These are phyloP conservation scores for Temnothorax longispinosus DNA, from an alignment of 1,140 invertebrate genomes.

Conservation along the genomic window DNA sequence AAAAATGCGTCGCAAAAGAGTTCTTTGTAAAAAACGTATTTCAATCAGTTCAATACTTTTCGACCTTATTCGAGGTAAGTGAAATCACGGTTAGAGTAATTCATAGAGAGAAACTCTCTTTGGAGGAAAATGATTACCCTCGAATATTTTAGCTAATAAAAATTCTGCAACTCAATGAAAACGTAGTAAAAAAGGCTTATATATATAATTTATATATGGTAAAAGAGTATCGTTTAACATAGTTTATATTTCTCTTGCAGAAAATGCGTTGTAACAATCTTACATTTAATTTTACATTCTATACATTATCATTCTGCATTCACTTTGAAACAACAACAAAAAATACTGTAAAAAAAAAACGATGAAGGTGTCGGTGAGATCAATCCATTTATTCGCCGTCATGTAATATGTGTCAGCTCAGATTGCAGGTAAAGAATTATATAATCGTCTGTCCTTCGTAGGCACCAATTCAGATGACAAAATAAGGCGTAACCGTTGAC, in stretches of 20 bases:
- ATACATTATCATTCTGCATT: not conserved
- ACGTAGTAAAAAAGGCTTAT: not conserved
- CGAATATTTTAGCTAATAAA: not conserved
- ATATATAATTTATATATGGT: too few relatives aligned
- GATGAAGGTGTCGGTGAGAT: not conserved
- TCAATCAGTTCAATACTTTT: not conserved
- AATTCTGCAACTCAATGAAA: not conserved
- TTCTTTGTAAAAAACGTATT: slow-evolving; percentile 30
- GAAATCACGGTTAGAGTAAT: not conserved
- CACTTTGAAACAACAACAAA: not conserved
- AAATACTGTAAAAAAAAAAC: not conserved
- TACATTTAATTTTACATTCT: not conserved
- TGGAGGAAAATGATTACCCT: not conserved
- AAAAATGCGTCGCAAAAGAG: not conserved
- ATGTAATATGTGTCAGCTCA: slow-evolving; percentile 27
- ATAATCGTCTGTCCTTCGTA: slow-evolving; percentile 16
- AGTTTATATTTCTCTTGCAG: not conserved
- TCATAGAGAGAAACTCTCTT: not conserved
- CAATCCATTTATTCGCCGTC: slow-evolving; percentile 2
- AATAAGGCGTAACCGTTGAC: slow-evolving; percentile 13
- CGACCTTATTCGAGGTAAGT: not conserved
- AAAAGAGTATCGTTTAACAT: not conserved
- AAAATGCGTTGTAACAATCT: not conserved
- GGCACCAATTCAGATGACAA: slow-evolving; percentile 29
- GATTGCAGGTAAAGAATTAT: slow-evolving; percentile 13